Evolutionary conservation across 2,797 vertebrate species (phyloP).

Genomic region (Sylvilagus floridanus): DNA sequence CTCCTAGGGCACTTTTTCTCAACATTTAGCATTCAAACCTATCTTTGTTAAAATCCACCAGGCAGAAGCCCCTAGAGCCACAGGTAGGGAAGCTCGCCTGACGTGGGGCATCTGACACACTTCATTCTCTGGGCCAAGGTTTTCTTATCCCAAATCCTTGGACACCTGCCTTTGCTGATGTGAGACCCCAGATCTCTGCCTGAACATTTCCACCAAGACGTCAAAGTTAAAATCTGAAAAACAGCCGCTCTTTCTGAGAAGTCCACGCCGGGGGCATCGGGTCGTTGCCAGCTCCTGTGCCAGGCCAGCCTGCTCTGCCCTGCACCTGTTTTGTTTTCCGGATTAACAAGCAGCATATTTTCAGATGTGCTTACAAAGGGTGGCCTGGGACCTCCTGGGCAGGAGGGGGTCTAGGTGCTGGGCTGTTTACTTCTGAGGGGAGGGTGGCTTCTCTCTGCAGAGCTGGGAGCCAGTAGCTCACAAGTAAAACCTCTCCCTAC

Average conservation of each 20-base stretch:
- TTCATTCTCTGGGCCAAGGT: not conserved
- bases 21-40: not conserved
- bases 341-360: conserved; percentile 9
- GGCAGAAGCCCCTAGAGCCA: not conserved
- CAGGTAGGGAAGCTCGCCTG: not conserved
- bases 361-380: not conserved
- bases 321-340: not conserved
- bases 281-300: not conserved
- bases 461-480: not conserved
- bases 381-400: not conserved
- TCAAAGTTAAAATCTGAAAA: not conserved
- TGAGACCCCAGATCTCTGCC: not conserved
- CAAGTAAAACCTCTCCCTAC: conserved; percentile 36
- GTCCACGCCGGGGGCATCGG: not conserved
- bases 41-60: not conserved
- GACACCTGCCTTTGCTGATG: not conserved
- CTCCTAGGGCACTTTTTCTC: not conserved
- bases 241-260: not conserved
- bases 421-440: not conserved
- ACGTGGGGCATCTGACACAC: not conserved
- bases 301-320: not conserved
- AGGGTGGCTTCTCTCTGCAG: not conserved
- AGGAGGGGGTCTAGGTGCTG: not conserved
- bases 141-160: not conserved
- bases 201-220: not conserved